These are phyloP conservation scores for Psilanteris sp. DNA, from an alignment of 1,140 invertebrate genomes.

Conservation along the genomic window DNA sequence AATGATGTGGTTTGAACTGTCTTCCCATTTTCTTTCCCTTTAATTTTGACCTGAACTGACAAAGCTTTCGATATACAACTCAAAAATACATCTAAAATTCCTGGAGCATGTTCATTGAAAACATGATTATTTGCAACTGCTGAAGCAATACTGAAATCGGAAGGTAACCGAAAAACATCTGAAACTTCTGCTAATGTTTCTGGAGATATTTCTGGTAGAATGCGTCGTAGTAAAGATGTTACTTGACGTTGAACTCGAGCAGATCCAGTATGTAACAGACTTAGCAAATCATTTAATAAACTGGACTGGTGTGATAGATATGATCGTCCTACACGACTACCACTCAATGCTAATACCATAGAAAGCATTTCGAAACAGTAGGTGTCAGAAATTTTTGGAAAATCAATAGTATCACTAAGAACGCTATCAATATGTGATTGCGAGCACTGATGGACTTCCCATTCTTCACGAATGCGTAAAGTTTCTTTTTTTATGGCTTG, in stretches of 20 bases:
- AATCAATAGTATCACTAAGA: slow-evolving; percentile 76
- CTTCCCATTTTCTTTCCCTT: slow-evolving; percentile 85
- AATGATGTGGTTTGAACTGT: slow-evolving; percentile 83
- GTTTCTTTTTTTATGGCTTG: slow-evolving; percentile 95
- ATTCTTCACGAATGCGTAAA: slow-evolving; percentile 90
- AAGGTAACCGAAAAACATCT: slow-evolving; percentile 85
- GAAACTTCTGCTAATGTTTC: slow-evolving; percentile 84
- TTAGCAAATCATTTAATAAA: slow-evolving; percentile 90
- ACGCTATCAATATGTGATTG: slow-evolving; percentile 75
- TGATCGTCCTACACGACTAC: slow-evolving; percentile 92
- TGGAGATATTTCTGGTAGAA: slow-evolving; percentile 90
- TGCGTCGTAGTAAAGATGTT: slow-evolving; percentile 87
- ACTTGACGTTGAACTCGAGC: slow-evolving; percentile 97
- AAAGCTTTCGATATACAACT: slow-evolving; percentile 92
- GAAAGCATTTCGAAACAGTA: slow-evolving; percentile 99
- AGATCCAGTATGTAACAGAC: slow-evolving; percentile 94
- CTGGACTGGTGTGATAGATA: slow-evolving; percentile 94
- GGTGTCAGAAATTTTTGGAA: slow-evolving; percentile 86
- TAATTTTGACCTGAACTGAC: slow-evolving; percentile 92
- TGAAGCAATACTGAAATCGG: slow-evolving; percentile 87
- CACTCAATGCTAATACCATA: slow-evolving; percentile 95
- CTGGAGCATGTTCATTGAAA: slow-evolving; percentile 84
- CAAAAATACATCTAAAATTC: slow-evolving; percentile 91
- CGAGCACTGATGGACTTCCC: slow-evolving; percentile 84
- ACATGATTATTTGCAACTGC: slow-evolving; percentile 79